These are phyloP conservation scores for Athripsodes cinereus DNA, from an alignment of 2,888 invertebrate species.

Conservation along the genomic window DNA sequence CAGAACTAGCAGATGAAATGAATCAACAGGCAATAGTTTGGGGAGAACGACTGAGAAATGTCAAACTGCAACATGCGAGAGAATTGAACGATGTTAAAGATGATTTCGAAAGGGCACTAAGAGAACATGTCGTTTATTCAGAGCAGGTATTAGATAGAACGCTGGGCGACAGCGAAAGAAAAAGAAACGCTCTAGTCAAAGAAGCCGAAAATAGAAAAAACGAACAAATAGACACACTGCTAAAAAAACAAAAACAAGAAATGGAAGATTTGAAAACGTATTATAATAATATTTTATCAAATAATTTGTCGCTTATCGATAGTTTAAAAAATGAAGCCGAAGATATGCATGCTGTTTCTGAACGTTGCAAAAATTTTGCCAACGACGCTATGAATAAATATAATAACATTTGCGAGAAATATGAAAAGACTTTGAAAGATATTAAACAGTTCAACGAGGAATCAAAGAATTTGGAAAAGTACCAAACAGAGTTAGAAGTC, in stretches of 20 bases:
- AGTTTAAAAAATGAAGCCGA: conserved; percentile 69
- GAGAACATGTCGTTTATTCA: conserved; percentile 52
- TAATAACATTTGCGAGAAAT: not conserved
- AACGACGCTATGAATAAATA: not conserved
- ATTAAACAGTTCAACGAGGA: not conserved
- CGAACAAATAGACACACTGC: conserved; percentile 72
- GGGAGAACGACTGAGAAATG: conserved; percentile 51
- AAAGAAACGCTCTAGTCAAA: conserved; percentile 75
- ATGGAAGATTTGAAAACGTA: conserved; percentile 89
- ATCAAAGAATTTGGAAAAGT: not conserved
- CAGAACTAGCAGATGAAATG: conserved; percentile 56
- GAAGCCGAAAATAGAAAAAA: conserved; percentile 91
- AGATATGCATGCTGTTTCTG: not conserved
- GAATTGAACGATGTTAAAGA: conserved; percentile 58
- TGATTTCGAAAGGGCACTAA: conserved; percentile 44
- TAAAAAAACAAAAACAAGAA: conserved; percentile 74
- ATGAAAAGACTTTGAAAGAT: not conserved
- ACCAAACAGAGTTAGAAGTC: not conserved
- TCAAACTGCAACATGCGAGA: conserved; percentile 57
- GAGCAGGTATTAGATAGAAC: conserved; percentile 69
- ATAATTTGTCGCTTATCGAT: conserved; percentile 82
- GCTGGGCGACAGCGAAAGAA: conserved; percentile 64
- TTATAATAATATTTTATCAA: conserved; percentile 89
- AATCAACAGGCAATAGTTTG: conserved; percentile 59
- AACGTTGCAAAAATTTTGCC: not conserved